Percentiles rank a stretch among this genome's conserved stretches.
These are phyloP conservation scores for Solenopsis invicta DNA, from an alignment of 1,140 invertebrate genomes.

Conservation along the genomic window DNA sequence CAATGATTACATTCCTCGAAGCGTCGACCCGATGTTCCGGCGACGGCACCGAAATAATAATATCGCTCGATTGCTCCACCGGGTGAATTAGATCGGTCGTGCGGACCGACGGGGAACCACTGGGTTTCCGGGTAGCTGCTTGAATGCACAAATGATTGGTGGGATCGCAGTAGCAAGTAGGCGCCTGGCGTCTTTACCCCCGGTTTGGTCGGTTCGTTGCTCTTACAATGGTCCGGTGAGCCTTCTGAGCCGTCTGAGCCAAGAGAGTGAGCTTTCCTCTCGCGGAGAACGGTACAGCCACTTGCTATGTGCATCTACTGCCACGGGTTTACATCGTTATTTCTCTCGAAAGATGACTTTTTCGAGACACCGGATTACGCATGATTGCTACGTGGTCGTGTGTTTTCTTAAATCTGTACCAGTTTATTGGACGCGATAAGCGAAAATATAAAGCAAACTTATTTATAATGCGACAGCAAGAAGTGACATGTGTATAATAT, in stretches of 20 bases:
- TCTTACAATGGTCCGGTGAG: conserved; percentile 70
- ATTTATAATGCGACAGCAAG: neutral
- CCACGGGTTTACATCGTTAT: conserved; percentile 36
- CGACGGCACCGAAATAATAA: conserved; percentile 77
- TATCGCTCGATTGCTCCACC: conserved; percentile 70
- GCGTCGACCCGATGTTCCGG: conserved; percentile 72
- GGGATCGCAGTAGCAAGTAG: conserved; percentile 73
- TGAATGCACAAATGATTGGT: conserved; percentile 77
- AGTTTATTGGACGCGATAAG: neutral
- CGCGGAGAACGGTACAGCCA: conserved; percentile 19
- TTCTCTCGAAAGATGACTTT: conserved; percentile 43
- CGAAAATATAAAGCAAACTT: neutral
- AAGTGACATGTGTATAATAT: neutral
- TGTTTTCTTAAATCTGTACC: conserved; percentile 20
- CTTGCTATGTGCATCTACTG: conserved; percentile 45
- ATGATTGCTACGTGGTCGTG: neutral
- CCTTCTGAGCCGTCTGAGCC: conserved; percentile 59
- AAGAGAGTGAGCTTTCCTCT: conserved; percentile 49
- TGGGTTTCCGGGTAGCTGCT: conserved; percentile 69
- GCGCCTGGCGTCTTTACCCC: conserved; percentile 69
- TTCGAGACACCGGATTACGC: neutral
- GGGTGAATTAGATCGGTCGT: conserved; percentile 75
- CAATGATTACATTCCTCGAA: conserved; percentile 74
- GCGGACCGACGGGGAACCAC: conserved; percentile 71
- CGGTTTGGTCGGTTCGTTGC: conserved; percentile 74